phyloP scores from a whole-genome alignment of 2,797 vertebrate genomes.

The Cyclura pinguis region DNA sequence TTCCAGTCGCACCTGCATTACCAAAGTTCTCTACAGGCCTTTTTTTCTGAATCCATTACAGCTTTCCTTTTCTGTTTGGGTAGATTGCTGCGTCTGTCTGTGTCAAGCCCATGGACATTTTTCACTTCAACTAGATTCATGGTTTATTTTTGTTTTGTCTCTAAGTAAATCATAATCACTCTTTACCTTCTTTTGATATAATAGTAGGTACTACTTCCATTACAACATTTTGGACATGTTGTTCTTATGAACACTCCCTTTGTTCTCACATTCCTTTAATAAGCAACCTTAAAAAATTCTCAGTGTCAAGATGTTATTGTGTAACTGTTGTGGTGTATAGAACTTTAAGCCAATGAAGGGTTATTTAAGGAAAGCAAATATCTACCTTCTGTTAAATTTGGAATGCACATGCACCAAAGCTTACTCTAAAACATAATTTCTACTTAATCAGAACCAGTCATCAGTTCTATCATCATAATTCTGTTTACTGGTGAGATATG shows the following conservation, averaged over 20 bases:
- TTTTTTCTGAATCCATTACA: neutral
- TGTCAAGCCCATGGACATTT: neutral
- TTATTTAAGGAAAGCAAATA: conserved; percentile 20
- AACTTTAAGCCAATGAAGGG: conserved; percentile 35
- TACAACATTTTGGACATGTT: conserved; percentile 11
- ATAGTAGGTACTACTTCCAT: neutral
- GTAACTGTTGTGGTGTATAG: neutral
- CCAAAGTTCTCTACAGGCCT: neutral
- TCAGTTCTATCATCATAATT: conserved; percentile 49
- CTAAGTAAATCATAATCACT: neutral
- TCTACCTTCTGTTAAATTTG: neutral
- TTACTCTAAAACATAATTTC: conserved; percentile 25
- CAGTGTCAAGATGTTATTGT: conserved; percentile 23
- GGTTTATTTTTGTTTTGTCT: conserved; percentile 10
- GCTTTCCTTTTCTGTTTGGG: neutral
- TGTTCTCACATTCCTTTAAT: conserved; percentile 38
- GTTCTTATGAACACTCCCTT: conserved; percentile 17
- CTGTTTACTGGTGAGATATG: neutral
- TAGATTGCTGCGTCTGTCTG: neutral
- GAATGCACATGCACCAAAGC: neutral
- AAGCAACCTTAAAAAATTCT: conserved; percentile 28
- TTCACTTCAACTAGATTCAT: conserved; percentile 18
- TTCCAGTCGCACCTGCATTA: neutral
- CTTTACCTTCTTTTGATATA: conserved; percentile 11
- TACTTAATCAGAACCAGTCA: neutral